Conservation (phyloP, 2,888 invertebrate genomes). For the Drosophila kuntzei region DNA sequence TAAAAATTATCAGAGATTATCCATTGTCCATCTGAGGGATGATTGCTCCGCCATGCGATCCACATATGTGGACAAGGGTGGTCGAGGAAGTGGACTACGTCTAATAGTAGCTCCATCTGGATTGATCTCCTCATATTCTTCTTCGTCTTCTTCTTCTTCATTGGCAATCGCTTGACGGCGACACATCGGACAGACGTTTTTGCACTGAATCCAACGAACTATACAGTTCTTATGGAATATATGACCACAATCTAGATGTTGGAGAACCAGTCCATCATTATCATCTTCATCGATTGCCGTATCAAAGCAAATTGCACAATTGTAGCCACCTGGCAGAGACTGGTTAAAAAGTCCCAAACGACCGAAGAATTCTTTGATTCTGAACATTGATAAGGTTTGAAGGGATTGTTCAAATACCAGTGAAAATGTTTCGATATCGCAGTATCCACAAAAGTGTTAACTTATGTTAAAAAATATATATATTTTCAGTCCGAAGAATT, state of each 20-base stretch:
- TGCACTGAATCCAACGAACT: conserved; percentile 26
- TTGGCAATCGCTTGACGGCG: conserved; percentile 4
- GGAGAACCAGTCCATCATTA: not conserved
- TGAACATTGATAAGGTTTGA: conserved; percentile 7
- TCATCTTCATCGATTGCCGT: conserved; percentile 7
- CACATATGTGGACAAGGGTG: conserved; percentile 29
- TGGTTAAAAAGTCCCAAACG: conserved; percentile 1
- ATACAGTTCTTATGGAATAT: conserved; percentile 35
- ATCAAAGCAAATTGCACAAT: conserved; percentile 37
- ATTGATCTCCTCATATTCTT: not conserved
- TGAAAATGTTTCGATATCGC: not conserved
- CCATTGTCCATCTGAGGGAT: not conserved
- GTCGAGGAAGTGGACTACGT: conserved; percentile 18
- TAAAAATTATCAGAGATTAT: not conserved
- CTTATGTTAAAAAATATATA: not conserved
- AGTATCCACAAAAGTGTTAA: too few species aligned
- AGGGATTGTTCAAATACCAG: not conserved
- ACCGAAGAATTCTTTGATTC: conserved; percentile 26
- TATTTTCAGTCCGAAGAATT: not conserved
- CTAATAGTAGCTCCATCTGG: too few species aligned
- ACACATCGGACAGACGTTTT: conserved; percentile 32
- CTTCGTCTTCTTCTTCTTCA: not conserved
- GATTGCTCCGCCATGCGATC: conserved; percentile 2
- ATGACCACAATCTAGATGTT: conserved; percentile 29
- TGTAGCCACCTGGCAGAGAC: not conserved